A percentile compares a stretch with the other conserved stretches of the same genome.
Evolutionary conservation across 2,888 invertebrate species (phyloP).

Genomic region (Gari tellinella): DNA sequence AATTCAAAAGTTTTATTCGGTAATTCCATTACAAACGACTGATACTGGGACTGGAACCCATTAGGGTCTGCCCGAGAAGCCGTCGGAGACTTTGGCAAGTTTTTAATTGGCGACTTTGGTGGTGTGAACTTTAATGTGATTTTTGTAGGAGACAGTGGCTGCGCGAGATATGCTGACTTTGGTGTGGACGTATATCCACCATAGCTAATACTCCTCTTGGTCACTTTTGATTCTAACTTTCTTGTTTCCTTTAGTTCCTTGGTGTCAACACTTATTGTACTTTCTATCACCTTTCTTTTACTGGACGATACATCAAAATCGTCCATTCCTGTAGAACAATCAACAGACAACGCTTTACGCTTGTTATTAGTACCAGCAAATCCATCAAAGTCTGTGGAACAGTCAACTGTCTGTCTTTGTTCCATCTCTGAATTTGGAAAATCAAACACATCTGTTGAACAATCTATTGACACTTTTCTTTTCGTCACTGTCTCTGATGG

Average conservation of each 20-base stretch:
- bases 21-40: slow-evolving; percentile 55
- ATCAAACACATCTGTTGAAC: slow-evolving; percentile 50
- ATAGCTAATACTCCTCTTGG: slow-evolving; percentile 46
- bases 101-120: slow-evolving; percentile 35
- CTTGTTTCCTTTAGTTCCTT: slow-evolving; percentile 16
- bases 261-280: slow-evolving; percentile 16
- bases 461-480: slow-evolving; percentile 35
- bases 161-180: slow-evolving; percentile 44
- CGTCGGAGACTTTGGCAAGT: slow-evolving; percentile 35
- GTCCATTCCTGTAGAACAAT: slow-evolving; percentile 44
- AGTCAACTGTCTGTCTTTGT: slow-evolving; percentile 32
- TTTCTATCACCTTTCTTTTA: slow-evolving; percentile 30
- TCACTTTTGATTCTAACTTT: slow-evolving; percentile 35
- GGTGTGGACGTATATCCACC: slow-evolving; percentile 34
- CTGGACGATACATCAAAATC: slow-evolving; percentile 13
- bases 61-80: slow-evolving; percentile 24
- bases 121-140: slow-evolving; percentile 46
- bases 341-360: slow-evolving; percentile 41
- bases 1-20: slow-evolving; percentile 50
- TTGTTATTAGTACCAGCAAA: slow-evolving; percentile 37
- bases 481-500: not conserved
- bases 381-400: slow-evolving; percentile 45
- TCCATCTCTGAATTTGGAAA: slow-evolving; percentile 35
- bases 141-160: slow-evolving; percentile 57
- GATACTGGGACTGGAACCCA: slow-evolving; percentile 55